phyloP scores from a whole-genome alignment of 2,888 invertebrate species.

The Catocala fraxini region DNA sequence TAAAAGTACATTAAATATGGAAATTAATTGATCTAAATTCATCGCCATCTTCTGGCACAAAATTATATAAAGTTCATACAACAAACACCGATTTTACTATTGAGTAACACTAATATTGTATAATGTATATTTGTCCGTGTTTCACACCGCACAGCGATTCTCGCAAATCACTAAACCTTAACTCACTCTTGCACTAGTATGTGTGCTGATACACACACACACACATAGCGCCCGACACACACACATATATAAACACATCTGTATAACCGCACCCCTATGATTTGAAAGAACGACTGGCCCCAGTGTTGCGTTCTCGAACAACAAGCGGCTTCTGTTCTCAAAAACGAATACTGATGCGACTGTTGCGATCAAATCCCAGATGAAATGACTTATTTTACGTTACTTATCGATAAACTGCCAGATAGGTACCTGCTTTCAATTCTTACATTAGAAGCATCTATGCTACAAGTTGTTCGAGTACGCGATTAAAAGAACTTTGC shows the following conservation, averaged over 20 bases:
- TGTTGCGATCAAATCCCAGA: neutral
- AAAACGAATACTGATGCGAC: slow-evolving; percentile 11
- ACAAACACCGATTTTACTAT: slow-evolving; percentile 34
- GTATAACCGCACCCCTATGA: slow-evolving; percentile 3
- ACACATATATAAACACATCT: neutral
- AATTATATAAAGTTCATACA: slow-evolving; percentile 24
- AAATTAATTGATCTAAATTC: slow-evolving; percentile 15
- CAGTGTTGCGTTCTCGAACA: slow-evolving; percentile 8
- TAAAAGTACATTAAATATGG: slow-evolving; percentile 10
- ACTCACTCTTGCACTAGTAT: neutral
- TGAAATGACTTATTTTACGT: neutral
- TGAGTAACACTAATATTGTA: slow-evolving; percentile 29
- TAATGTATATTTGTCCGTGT: slow-evolving; percentile 23
- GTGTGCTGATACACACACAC: neutral
- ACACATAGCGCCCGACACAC: neutral
- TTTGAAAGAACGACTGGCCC: slow-evolving; percentile 11
- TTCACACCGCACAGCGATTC: slow-evolving; percentile 7
- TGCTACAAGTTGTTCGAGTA: slow-evolving; percentile 9
- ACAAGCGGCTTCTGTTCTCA: slow-evolving; percentile 1
- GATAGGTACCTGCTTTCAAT: neutral
- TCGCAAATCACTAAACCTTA: slow-evolving; percentile 15
- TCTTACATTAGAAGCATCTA: slow-evolving; percentile 2
- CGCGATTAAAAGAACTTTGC: slow-evolving; percentile 15
- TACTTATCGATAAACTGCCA: neutral
- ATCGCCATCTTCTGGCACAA: slow-evolving; percentile 1